Conservation (phyloP, 2,888 invertebrate genomes). For the Oscheius sp. region DNA sequence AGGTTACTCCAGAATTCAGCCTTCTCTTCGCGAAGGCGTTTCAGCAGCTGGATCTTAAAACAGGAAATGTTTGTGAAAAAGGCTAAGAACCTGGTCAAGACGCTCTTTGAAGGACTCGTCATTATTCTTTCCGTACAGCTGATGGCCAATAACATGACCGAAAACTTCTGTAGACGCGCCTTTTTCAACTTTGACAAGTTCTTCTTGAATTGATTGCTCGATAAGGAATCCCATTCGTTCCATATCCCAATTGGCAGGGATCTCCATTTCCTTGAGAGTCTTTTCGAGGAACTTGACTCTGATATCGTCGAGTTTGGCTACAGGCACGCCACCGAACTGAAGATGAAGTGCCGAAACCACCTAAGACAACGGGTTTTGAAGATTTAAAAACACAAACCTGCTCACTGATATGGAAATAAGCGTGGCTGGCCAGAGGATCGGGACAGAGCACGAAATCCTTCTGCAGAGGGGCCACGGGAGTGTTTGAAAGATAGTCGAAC, state of each 20-base stretch:
- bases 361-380: conserved; percentile 33
- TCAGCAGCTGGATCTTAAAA: conserved; percentile 44
- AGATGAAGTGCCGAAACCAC: conserved; percentile 55
- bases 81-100: conserved; percentile 50
- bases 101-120: conserved; percentile 55
- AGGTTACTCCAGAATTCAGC: conserved; percentile 83
- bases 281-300: conserved; percentile 59
- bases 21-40: conserved; percentile 79
- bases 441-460: conserved; percentile 72
- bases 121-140: conserved; percentile 82
- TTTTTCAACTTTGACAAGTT: conserved; percentile 75
- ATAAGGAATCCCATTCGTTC: conserved; percentile 83
- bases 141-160: conserved; percentile 84
- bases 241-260: conserved; percentile 80
- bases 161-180: conserved; percentile 84
- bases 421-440: conserved; percentile 63
- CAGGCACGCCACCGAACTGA: conserved; percentile 66
- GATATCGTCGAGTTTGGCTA: conserved; percentile 58
- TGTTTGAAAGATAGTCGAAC: conserved; percentile 80
- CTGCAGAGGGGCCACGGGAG: conserved; percentile 87
- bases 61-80: no score
- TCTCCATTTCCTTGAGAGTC: conserved; percentile 71
- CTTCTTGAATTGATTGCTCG: conserved; percentile 69
- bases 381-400: conserved; percentile 30
- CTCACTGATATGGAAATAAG: conserved; percentile 48